phyloP scores from a whole-genome alignment of 2,113 vertebrate species.

The Actenoides hombroni region DNA sequence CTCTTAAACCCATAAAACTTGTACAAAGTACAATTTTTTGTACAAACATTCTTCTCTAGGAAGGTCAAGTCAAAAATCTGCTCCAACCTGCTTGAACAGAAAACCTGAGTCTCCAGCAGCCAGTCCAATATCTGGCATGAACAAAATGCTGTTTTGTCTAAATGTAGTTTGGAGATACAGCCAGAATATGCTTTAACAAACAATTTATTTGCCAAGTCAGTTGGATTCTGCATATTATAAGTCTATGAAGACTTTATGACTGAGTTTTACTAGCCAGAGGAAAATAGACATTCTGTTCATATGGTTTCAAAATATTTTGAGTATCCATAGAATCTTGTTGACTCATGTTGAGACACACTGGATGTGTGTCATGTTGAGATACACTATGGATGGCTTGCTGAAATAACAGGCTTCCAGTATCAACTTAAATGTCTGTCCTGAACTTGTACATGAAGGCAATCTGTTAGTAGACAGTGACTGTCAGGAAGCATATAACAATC shows the following conservation, averaged over 20 bases:
- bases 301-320: constrained; percentile 70
- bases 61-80: not conserved
- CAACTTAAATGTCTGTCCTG: not conserved
- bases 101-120: not conserved
- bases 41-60: not conserved
- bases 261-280: constrained; percentile 41
- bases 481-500: not conserved
- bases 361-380: not conserved
- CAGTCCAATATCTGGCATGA: constrained; percentile 2
- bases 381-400: not conserved
- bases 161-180: not conserved
- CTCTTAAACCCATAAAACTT: not conserved
- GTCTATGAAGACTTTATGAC: constrained; percentile 31
- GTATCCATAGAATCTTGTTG: constrained; percentile 63
- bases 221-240: constrained; percentile 5
- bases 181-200: constrained; percentile 41
- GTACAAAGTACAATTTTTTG: not conserved
- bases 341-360: not conserved
- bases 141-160: constrained; percentile 7
- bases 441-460: not conserved
- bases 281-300: constrained; percentile 59
- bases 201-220: constrained; percentile 29
- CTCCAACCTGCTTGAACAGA: not conserved
- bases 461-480: not conserved
- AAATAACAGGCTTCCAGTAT: not conserved